Evolutionary conservation across 2,797 vertebrate genomes (phyloP), one percentile per base, ranked within the genome.

Genomic region (Hemibagrus guttatus): DNA sequence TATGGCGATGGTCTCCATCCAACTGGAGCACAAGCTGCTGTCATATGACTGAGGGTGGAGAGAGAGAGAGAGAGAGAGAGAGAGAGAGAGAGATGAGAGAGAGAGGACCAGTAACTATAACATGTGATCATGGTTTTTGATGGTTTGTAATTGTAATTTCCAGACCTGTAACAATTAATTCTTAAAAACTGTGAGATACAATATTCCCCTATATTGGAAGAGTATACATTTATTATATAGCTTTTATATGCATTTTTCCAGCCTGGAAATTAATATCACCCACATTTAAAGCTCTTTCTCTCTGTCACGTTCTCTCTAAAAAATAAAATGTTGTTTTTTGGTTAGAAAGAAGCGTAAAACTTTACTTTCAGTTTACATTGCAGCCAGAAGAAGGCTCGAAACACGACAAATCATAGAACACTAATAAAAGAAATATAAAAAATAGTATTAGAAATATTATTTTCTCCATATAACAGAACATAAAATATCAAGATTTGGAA

Each of bases 1-100:
- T 91, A 92, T 91, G 90, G 90, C 85, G 81, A 92, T 90, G 86
- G 84, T 66, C 84, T 87, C 87, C 71, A 79, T 83, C 89, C 91
- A 91, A 91, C 84, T 83, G 84, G 86, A 89, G 85, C 85, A 59
- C 63, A 64, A 71, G 87, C 71, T 86, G 88, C 76, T 79, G 89
- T 89, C 89, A 92, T 84, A 90, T 90, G 89, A 91, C 85, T 85
- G 59, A 79, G 74, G 81, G 88, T 79, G 81, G n/a, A 6, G 81
- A 66, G 52, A 42, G 46, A 63, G 11, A 78, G 17, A 56, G n/a
- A 78, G 8, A 79, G 26, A 85, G 66, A 61, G 52, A 84, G n/a
- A 42, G 86, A 59, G 58, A 56, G 28, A 58, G 31, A 79, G 26
- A 82, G 54, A 72, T 26, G 69, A 42, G 39, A 72, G 69, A 26